phyloP scores from a whole-genome alignment of 2,113 vertebrate genomes.

The Ammodramus savannarum region DNA sequence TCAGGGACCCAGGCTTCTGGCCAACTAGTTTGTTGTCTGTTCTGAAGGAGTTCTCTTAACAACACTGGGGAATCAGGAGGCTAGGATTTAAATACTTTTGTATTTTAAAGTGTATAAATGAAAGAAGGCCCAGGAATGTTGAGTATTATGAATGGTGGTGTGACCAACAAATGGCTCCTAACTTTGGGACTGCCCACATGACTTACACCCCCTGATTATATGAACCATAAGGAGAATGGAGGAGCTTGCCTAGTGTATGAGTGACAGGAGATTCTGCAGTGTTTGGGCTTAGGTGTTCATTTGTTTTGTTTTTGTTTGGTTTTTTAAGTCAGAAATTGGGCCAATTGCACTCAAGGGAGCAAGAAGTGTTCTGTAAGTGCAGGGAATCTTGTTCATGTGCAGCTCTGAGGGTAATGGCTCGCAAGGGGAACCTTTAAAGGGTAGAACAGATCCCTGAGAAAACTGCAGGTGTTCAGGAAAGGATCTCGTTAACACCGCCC shows the following conservation, averaged over 20 bases:
- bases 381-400: neutral
- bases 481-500: neutral
- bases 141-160: neutral
- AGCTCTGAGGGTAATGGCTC: neutral
- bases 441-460: neutral
- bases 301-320: neutral
- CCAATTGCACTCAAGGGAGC: neutral
- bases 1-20: neutral
- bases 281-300: neutral
- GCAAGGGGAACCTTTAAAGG: neutral
- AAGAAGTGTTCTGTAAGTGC: neutral
- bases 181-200: neutral
- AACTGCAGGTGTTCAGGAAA: neutral
- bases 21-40: neutral
- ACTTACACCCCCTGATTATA: neutral
- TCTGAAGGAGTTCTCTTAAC: neutral
- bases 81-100: neutral
- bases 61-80: neutral
- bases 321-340: neutral
- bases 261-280: neutral
- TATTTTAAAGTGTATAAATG: neutral
- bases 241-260: neutral
- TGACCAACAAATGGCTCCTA: neutral
- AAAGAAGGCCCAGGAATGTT: neutral
- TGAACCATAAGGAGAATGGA: neutral